A percentile compares a stretch with the other conserved stretches of the same genome.
Evolutionary conservation across 2,113 vertebrate genomes (phyloP).

Genomic region (Eptesicus fuscus): DNA sequence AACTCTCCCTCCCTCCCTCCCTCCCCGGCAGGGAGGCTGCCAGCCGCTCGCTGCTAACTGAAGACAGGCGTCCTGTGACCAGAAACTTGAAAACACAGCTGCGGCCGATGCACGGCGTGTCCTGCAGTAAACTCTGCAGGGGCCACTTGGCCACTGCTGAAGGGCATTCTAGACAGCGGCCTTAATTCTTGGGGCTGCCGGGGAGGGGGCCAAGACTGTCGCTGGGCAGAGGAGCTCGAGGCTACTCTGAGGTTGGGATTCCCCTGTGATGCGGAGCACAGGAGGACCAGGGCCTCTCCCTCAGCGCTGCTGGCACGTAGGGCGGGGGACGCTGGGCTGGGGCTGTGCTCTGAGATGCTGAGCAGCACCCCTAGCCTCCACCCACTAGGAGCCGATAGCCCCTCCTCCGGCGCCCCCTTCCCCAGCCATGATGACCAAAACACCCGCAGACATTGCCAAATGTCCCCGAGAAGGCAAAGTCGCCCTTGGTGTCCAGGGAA

Average conservation of each 20-base stretch:
- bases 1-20: slow-evolving; percentile 57
- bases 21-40: slow-evolving; percentile 52
- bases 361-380: neutral
- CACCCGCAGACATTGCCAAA: neutral
- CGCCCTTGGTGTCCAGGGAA: neutral
- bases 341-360: rapidly evolving
- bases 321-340: rapidly evolving
- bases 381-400: neutral
- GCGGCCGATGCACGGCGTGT: rapidly evolving
- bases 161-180: neutral
- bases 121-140: neutral
- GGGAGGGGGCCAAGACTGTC: neutral
- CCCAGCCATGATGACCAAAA: neutral
- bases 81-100: slow-evolving; percentile 49
- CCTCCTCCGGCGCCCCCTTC: rapidly evolving
- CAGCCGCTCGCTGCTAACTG: slow-evolving; percentile 56
- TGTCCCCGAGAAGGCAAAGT: neutral
- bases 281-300: neutral
- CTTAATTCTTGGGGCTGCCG: neutral
- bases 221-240: neutral
- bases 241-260: neutral
- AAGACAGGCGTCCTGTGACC: slow-evolving; percentile 42
- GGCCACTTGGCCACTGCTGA: slow-evolving; percentile 33
- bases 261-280: neutral
- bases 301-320: rapidly evolving